These are phyloP conservation scores for Anastrepha obliqua DNA, from an alignment of 1,140 invertebrate species.

Conservation along the genomic window DNA sequence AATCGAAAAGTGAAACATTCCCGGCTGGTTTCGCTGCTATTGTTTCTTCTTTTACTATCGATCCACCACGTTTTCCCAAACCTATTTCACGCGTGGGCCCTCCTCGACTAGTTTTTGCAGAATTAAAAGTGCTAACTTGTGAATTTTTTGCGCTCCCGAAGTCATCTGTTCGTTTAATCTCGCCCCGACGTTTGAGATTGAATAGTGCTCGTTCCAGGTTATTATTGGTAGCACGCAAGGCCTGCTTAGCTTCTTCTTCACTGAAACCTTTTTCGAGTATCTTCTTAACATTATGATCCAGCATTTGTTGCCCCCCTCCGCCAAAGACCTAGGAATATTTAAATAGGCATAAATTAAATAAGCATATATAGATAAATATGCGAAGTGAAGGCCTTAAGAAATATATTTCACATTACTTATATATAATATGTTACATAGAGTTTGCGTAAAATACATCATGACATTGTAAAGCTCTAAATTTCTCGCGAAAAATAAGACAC, in stretches of 20 bases:
- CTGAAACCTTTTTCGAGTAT: conserved; percentile 88
- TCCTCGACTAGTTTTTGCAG: conserved; percentile 70
- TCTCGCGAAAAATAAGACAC: too few species aligned
- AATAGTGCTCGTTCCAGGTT: conserved; percentile 84
- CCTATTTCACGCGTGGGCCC: conserved; percentile 74
- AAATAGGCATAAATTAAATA: neutral
- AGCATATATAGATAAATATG: too few species aligned
- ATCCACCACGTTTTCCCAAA: conserved; percentile 66
- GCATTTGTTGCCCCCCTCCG: conserved; percentile 81
- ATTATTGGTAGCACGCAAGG: conserved; percentile 82
- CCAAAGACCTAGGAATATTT: conserved; percentile 76
- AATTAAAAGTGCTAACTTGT: conserved; percentile 70
- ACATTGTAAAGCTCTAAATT: too few species aligned
- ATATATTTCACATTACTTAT: too few species aligned
- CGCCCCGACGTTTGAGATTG: conserved; percentile 79
- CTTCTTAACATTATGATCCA: conserved; percentile 87
- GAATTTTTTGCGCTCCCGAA: conserved; percentile 73
- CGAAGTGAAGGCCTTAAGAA: too few species aligned
- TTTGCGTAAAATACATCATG: too few species aligned
- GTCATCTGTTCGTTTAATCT: conserved; percentile 69
- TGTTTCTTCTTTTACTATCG: conserved; percentile 78
- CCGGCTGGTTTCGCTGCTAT: conserved; percentile 84
- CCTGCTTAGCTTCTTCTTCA: conserved; percentile 84
- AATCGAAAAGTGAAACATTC: conserved; percentile 90
- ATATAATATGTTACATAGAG: too few species aligned